Base-by-base conservation (phyloP, 1,140 invertebrate genomes). In the Homarus americanus region DNA sequence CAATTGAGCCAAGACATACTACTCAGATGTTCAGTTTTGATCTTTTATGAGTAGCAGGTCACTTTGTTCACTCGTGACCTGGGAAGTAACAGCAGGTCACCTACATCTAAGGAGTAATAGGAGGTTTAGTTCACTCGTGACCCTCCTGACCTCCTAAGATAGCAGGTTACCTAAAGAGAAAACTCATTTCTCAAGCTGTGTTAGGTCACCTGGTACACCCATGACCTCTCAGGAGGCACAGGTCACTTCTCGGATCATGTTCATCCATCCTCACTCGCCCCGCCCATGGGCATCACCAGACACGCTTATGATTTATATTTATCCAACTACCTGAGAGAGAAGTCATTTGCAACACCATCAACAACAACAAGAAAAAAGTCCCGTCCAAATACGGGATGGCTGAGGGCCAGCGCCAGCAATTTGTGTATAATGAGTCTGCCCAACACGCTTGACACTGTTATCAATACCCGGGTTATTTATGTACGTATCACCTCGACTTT, bases 311-410 rank as follows among this genome's bases (percentile, higher is more conserved):
- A 80, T 80, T 80, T 53, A 80, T 28, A 80, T 38, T 80, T 53
- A 49, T 34, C 78, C 78, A 53, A 53, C 78, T 34, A 78, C 78
- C 78, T 80, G 9, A 38, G 78, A 58, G 41, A 36, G 78, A 53
- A 58, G 41, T 24, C 78, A 49, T 80, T 80, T 80, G 44, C 44
- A 58, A 80, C 78, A 80, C 78, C 41, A 58, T 78, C 76, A 80
- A 53, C 41, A 80, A 15, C 5, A 80, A n/a, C 38, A 53, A 32
- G 53, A 80, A n/a, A 80, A 53, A 53, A 15, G 17, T 32, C n/a
- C 41, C 1, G 1, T 28, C 78, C 44, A 80, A 53, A 80, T 53
- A 80, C 44, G 44, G 78, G 1, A 53, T 53, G n/a, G 41, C 44
- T 53, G 41, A 80, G 7, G 78, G 44, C 58, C 44, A 20, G 34